Evolutionary conservation across 2,888 invertebrate species (phyloP).

Genomic region (Andrena bicolor): DNA sequence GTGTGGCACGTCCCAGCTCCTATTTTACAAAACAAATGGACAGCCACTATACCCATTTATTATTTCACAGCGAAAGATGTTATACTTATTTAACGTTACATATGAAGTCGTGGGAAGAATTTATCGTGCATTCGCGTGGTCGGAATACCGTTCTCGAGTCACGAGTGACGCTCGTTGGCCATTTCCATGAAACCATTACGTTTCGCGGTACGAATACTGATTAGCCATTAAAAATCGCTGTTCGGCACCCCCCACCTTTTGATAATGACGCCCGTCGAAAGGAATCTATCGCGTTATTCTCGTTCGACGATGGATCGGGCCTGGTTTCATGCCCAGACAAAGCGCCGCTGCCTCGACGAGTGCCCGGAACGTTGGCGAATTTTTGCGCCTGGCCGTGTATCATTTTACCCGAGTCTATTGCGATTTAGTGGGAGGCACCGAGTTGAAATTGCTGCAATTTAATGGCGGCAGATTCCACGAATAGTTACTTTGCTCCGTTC

Average conservation of each 20-base stretch:
- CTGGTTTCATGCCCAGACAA: background rate
- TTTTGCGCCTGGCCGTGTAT: background rate
- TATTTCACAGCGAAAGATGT: background rate
- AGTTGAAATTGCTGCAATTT: slow-evolving; percentile 26
- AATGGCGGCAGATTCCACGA: slow-evolving; percentile 25
- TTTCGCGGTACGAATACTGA: slow-evolving; percentile 44
- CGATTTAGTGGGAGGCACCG: background rate
- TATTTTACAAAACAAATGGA: too few relatives aligned
- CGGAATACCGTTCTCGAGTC: slow-evolving; percentile 18
- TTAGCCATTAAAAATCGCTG: slow-evolving; percentile 30
- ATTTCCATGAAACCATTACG: slow-evolving; percentile 40
- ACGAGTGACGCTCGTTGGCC: slow-evolving; percentile 4
- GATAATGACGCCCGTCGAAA: slow-evolving; percentile 23
- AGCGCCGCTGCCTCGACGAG: background rate
- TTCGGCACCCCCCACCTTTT: slow-evolving; percentile 8
- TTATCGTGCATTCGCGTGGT: background rate
- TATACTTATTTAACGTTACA: background rate
- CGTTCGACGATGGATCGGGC: background rate
- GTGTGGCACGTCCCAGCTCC: too few relatives aligned
- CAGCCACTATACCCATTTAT: too few relatives aligned
- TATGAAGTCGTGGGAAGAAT: background rate
- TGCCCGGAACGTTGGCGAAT: background rate
- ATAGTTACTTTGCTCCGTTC: slow-evolving; percentile 2
- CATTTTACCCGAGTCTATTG: background rate
- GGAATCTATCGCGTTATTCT: slow-evolving; percentile 38